Evolutionary conservation across 2,797 vertebrate genomes (phyloP).

Genomic region (Lophotriccus pileatus): DNA sequence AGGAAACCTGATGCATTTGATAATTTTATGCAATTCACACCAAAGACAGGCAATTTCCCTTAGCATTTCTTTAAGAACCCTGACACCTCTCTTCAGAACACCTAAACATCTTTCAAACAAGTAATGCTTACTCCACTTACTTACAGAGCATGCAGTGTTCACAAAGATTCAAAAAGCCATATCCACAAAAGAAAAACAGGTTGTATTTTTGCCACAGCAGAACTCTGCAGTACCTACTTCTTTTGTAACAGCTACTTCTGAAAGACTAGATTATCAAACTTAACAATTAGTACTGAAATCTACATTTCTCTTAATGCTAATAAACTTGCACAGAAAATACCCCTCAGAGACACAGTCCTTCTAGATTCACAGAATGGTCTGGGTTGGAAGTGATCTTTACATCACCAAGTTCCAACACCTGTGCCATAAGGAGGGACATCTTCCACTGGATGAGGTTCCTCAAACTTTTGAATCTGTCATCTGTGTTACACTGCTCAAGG

Average conservation of each 20-base stretch:
- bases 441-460: background rate
- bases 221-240: background rate
- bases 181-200: background rate
- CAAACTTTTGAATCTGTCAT: background rate
- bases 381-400: background rate
- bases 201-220: background rate
- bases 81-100: background rate
- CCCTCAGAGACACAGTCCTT: background rate
- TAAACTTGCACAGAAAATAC: background rate
- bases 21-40: background rate
- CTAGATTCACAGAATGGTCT: background rate
- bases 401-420: background rate
- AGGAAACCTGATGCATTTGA: background rate
- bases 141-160: background rate
- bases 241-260: background rate
- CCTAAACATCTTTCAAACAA: background rate
- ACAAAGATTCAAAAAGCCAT: background rate
- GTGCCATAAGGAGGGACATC: background rate
- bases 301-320: background rate
- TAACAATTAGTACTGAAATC: background rate
- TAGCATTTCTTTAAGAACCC: background rate
- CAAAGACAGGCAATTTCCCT: background rate
- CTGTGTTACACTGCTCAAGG: rapidly evolving
- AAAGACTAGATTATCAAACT: background rate
- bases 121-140: background rate